phyloP scores from a whole-genome alignment of 2,797 vertebrate species.

The Myotis findleyi region DNA sequence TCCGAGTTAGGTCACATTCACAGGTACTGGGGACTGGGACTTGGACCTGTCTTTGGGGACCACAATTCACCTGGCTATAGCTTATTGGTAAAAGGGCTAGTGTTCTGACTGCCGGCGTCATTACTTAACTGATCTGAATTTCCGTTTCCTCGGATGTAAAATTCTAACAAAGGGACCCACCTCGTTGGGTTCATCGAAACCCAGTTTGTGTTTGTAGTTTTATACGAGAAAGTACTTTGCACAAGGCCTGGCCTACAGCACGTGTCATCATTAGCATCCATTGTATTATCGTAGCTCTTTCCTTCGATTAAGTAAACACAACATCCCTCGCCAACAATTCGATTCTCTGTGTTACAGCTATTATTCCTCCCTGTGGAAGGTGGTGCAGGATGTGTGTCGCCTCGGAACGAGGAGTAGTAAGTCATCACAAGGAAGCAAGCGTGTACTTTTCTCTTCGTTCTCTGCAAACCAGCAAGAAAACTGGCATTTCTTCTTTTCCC shows the following conservation, averaged over 20 bases:
- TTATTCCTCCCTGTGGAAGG: neutral
- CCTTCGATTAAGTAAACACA: neutral
- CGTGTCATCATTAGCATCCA: too few relatives aligned
- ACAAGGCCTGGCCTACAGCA: neutral
- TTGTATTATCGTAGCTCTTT: neutral
- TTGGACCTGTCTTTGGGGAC: neutral
- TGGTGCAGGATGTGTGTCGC: neutral
- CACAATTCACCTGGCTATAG: neutral
- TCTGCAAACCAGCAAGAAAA: constrained; percentile 59
- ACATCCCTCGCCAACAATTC: neutral
- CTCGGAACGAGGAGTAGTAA: neutral
- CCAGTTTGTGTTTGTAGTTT: neutral
- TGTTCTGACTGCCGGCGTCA: neutral
- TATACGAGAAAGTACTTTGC: neutral
- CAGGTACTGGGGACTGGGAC: neutral
- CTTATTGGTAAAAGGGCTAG: neutral
- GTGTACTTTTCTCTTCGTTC: neutral
- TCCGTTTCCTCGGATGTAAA: neutral
- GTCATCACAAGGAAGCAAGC: neutral
- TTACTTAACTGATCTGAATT: neutral
- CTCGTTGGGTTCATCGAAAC: neutral
- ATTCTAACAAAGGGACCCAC: neutral
- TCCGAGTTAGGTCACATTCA: neutral
- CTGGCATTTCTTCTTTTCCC: neutral
- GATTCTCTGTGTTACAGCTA: neutral